Conservation (phyloP, 1,140 invertebrate species). For the Listronotus bonariensis region DNA sequence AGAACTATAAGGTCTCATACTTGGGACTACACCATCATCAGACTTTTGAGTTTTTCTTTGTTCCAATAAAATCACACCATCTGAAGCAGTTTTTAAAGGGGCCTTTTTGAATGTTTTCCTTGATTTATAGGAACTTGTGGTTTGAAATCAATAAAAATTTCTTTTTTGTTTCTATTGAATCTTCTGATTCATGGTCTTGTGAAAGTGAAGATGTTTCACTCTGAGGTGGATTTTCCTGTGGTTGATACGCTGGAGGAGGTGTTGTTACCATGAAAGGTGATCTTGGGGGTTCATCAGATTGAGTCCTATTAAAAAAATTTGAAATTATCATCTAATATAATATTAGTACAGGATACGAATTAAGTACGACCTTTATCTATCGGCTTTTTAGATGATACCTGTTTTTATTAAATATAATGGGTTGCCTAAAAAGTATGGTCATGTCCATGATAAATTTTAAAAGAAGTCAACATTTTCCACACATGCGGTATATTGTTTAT, state of each 20-base stretch:
- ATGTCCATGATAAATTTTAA: too few species aligned
- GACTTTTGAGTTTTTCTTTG: constrained; percentile 57
- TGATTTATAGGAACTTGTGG: constrained; percentile 62
- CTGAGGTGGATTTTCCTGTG: constrained; percentile 35
- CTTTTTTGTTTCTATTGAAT: constrained; percentile 70
- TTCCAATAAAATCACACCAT: constrained; percentile 77
- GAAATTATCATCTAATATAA: too few species aligned
- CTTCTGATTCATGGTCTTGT: constrained; percentile 54
- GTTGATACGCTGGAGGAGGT: constrained; percentile 47
- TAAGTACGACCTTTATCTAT: too few species aligned
- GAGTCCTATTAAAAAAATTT: constrained; percentile 61
- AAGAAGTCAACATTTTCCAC: too few species aligned
- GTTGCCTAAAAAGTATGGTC: too few species aligned
- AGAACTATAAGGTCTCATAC: constrained; percentile 59
- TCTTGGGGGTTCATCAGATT: constrained; percentile 79
- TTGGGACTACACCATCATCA: constrained; percentile 56
- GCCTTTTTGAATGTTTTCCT: constrained; percentile 58
- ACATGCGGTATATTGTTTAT: too few species aligned
- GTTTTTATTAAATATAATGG: too few species aligned
- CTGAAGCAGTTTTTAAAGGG: constrained; percentile 78
- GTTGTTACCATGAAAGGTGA: constrained; percentile 67
- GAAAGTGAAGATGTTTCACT: constrained; percentile 50
- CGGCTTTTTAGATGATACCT: too few species aligned
- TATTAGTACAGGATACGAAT: too few species aligned
- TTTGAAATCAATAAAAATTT: constrained; percentile 87